Evolutionary conservation across 2,113 vertebrate genomes (phyloP).

Genomic region (Ictalurus punctatus): DNA sequence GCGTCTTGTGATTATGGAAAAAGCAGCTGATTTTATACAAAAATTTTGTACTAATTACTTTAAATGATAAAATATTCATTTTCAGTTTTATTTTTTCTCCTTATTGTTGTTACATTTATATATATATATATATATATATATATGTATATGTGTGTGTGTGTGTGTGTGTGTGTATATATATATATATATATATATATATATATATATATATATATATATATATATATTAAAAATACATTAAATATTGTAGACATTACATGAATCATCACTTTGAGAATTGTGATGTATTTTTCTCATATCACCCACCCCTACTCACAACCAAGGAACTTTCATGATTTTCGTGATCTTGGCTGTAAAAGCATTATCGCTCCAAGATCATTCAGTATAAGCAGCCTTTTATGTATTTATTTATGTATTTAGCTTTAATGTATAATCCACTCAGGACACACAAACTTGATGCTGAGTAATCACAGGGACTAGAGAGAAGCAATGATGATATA

Average conservation of each 20-base stretch:
- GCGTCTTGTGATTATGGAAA: background rate
- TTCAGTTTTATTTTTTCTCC: background rate
- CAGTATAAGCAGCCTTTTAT: background rate
- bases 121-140: background rate
- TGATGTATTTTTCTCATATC: background rate
- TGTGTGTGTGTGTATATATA: no score
- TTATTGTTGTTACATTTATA: background rate
- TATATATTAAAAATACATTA: background rate
- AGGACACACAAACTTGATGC: slow-evolving; percentile 47
- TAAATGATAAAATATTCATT: background rate
- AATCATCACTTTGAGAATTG: background rate
- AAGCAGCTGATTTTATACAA: background rate
- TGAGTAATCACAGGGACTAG: slow-evolving; percentile 53
- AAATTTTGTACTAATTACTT: background rate
- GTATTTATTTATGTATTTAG: background rate
- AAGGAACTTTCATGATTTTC: background rate
- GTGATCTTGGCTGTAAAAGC: background rate
- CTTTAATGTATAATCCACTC: slow-evolving; percentile 62
- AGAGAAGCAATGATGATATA: slow-evolving; percentile 53
- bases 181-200: no score
- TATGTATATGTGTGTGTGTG: no score
- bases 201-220: no score
- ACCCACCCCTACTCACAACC: background rate
- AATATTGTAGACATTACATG: background rate
- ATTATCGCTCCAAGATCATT: background rate